Base-by-base conservation (phyloP, 2,797 vertebrate species). In the Propithecus perrieri region DNA sequence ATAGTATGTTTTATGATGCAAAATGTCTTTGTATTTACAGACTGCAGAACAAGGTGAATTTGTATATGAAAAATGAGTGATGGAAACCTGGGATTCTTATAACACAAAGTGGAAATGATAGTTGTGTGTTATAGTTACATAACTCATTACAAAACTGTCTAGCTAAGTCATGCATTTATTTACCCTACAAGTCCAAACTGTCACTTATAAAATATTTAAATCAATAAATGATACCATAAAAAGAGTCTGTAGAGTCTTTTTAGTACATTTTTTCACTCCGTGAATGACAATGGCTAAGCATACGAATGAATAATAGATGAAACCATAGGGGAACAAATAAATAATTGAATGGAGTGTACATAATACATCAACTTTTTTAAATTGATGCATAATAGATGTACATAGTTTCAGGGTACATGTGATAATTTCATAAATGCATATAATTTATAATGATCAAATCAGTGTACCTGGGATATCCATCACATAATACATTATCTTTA, bases 221-320 rank as follows among this genome's bases (percentile, higher is more conserved):
- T 98, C 97, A 99, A 99, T 99, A 99, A 99, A 98, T 97, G 94
- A 98, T 98, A 96, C 33, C 85, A 92, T 98, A 98, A 88, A 88
- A 85, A 80, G 92, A 94, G 18, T 96, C 78, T 96, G 7, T 89
- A 48, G 87, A 35, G 33, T 96, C 35, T 97, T 97, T 72, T 96
- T 85, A 92, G 80, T 17, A 4, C 65, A 22, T 94, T 53, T 96
- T 65, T 95, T 97, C 78, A 80, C 22, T 89, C 0, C 7, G n/a
- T 17, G 9, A 90, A 33, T 89, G 38, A 78, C 33, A 55, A 26
- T 55, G 38, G 69, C 18, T 59, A 38, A 96, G 38, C 65, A 71
- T 83, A 92, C 24, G 50, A 59, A 15, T 76, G n/a, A 95, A 67
- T 41, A 80, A 2, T 20, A 28, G 67, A 53, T 94, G 38, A 78